A percentile compares a stretch with the other conserved stretches of the same genome.
phyloP scores from a whole-genome alignment of 2,797 vertebrate species.

The Psittacula derbiana region DNA sequence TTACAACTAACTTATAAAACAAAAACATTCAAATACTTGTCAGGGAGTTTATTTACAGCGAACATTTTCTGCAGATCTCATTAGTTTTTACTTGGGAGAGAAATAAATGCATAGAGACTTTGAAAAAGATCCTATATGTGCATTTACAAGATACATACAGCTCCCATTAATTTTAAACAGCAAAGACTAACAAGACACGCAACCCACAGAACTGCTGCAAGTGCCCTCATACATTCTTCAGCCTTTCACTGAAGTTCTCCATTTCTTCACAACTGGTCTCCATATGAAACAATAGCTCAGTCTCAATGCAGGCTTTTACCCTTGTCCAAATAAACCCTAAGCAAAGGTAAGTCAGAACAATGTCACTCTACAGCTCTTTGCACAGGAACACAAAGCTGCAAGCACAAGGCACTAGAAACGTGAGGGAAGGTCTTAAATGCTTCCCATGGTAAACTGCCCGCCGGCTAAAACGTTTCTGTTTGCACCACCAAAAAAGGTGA shows the following conservation, averaged over 20 bases:
- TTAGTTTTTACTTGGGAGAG: constrained; percentile 16
- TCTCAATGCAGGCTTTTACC: not conserved
- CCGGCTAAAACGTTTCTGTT: not conserved
- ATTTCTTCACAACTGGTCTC: constrained; percentile 21
- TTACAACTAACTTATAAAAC: constrained; percentile 24
- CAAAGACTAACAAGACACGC: not conserved
- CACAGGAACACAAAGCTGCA: not conserved
- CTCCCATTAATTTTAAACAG: constrained; percentile 37
- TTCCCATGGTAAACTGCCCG: not conserved
- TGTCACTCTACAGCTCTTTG: not conserved
- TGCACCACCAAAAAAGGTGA: not conserved
- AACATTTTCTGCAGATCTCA: constrained; percentile 11
- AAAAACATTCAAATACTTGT: constrained; percentile 24
- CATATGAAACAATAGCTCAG: not conserved
- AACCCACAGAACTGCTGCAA: not conserved
- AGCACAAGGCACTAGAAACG: not conserved
- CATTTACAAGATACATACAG: constrained; percentile 27
- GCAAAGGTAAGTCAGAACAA: not conserved
- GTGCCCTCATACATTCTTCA: not conserved
- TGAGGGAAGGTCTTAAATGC: not conserved
- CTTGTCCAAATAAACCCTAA: not conserved
- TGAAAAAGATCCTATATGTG: constrained; percentile 25
- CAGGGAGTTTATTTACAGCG: constrained; percentile 2
- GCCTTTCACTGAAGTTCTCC: not conserved
- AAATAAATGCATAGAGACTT: constrained; percentile 5